phyloP scores from a whole-genome alignment of 2,888 invertebrate genomes.

The Pterobdella sp. region DNA sequence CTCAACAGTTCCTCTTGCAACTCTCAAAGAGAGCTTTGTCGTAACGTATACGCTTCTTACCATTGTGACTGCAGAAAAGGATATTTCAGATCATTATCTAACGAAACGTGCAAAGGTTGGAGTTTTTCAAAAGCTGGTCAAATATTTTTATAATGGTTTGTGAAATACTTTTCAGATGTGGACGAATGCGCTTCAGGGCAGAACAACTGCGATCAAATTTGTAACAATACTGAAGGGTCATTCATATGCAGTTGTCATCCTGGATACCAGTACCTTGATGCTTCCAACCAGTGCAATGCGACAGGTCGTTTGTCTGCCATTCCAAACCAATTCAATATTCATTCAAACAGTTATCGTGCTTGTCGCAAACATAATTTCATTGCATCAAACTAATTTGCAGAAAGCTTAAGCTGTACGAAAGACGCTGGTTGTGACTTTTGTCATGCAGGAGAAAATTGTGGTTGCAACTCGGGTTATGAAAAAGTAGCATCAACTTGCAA shows the following conservation, averaged over 20 bases:
- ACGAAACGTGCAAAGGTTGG: slow-evolving; percentile 5
- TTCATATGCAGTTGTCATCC: slow-evolving; percentile 23
- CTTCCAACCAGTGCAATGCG: neutral
- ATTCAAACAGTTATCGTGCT: neutral
- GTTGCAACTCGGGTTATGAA: neutral
- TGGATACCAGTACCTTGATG: slow-evolving; percentile 8
- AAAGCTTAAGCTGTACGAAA: too few species aligned
- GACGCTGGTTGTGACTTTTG: neutral
- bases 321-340: neutral
- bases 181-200: slow-evolving; percentile 21
- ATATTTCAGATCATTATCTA: neutral
- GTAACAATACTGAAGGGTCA: slow-evolving; percentile 20
- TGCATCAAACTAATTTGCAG: neutral
- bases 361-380: neutral
- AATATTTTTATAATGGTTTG: neutral
- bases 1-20: neutral
- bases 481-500: neutral
- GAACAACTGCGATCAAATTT: slow-evolving; percentile 20
- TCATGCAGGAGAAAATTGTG: neutral
- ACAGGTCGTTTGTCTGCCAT: slow-evolving; percentile 4
- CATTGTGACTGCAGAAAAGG: slow-evolving; percentile 9
- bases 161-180: slow-evolving; percentile 18
- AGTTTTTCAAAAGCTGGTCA: neutral
- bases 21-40: neutral
- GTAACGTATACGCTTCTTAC: neutral